Evolutionary conservation across 2,113 vertebrate genomes (phyloP).

Genomic region (Calcarius ornatus): DNA sequence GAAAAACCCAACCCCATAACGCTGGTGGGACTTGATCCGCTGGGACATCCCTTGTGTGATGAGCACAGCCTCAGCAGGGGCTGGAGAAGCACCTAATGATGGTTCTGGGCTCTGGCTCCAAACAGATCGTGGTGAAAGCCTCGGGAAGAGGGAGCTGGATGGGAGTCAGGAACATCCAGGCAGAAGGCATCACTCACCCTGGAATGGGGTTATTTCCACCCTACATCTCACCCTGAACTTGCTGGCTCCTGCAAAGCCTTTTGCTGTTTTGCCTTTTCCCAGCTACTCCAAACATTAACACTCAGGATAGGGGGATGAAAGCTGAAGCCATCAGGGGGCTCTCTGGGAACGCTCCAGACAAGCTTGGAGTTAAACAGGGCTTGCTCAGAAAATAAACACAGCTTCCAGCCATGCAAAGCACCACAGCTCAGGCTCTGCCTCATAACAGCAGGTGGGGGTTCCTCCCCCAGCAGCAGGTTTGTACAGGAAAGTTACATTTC

Average conservation of each 20-base stretch:
- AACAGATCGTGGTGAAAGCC: neutral
- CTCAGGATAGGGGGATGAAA: neutral
- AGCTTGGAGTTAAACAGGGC: neutral
- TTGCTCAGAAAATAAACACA: conserved; percentile 24
- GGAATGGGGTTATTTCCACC: neutral
- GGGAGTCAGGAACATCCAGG: neutral
- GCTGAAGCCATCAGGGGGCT: conserved; percentile 40
- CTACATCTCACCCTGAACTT: neutral
- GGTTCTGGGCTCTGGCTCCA: neutral
- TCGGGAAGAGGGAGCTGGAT: neutral
- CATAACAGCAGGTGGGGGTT: neutral
- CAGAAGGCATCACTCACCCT: neutral
- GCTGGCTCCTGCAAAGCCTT: neutral
- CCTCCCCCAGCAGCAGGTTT: neutral
- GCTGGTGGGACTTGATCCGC: neutral
- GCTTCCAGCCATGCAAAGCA: neutral
- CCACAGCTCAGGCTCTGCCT: neutral
- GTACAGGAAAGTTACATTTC: conserved; percentile 23
- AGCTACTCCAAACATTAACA: neutral
- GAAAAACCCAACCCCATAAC: neutral
- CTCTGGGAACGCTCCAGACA: neutral
- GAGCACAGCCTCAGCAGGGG: neutral
- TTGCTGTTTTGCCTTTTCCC: neutral
- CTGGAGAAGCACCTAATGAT: neutral
- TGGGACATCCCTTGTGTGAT: neutral